Evolutionary conservation across 2,113 vertebrate species (phyloP), one percentile per base, ranked within the genome.

Genomic region (Thymallus thymallus): DNA sequence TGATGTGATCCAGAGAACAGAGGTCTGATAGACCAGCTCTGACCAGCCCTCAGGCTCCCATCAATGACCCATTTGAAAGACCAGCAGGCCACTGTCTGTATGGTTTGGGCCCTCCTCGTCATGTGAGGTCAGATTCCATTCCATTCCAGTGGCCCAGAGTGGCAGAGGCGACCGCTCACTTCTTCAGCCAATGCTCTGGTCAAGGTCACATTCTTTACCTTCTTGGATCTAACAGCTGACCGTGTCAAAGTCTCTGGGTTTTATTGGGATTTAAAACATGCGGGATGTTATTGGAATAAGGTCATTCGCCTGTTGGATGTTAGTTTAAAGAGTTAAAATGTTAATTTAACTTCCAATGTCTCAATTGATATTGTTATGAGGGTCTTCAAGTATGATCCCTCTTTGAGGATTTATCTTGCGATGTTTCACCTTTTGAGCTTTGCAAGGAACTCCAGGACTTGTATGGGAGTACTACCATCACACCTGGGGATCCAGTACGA

Each of bases 11-110:
- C 56, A 16, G 56, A 82, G 74, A 89, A 89, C 82, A 84, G 81
- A 76, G 73, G 77, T 58, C 23, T 74, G 70, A 85, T 82, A 88
- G 76, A 89, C 65, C 68, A 24, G 46, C 35, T 71, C 1, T 51
- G 14, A 51, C 2, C 18, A 14, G 14, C 16, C 20, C 46, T 48
- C 51, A 14, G 23, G 48, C 68, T 65, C 67, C 67, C 56, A 82
- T 86, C 84, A 87, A 65, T 85, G 69, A 82, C 61, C 75, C 67
- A 67, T 90, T 86, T 85, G 61, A 89, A 85, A 81, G 45, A 51
- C 62, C 63, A 51, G 35, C 35, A 51, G 5, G 9, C 61, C 12
- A 10, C 45, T 45, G 48, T 51, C 48, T 51, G 48, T 51, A 51
- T 5, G 48, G 48, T 51, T 16, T 58, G 66, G 32, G 16, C 48